phyloP scores from a whole-genome alignment of 2,797 vertebrate species.

The Sylvia borin region DNA sequence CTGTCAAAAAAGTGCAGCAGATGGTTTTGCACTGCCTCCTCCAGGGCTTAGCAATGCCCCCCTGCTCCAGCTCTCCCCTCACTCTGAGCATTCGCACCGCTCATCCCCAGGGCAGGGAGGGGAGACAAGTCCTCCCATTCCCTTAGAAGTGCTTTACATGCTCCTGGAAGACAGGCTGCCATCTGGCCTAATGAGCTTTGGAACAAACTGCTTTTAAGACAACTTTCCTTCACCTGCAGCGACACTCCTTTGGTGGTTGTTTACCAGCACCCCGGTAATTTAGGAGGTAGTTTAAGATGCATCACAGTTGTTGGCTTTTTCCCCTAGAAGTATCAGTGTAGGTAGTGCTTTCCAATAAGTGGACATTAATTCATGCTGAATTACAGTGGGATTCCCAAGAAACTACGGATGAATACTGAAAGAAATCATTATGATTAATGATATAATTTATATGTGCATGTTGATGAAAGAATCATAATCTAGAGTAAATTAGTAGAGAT shows the following conservation, averaged over 20 bases:
- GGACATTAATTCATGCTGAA: slow-evolving; percentile 73
- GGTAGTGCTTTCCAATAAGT: slow-evolving; percentile 52
- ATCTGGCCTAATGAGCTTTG: slow-evolving; percentile 44
- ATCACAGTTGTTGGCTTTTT: not conserved
- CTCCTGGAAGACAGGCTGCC: slow-evolving; percentile 40
- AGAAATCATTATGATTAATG: slow-evolving; percentile 67
- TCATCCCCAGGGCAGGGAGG: not conserved
- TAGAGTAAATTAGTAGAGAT: slow-evolving; percentile 68
- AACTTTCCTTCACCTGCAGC: slow-evolving; percentile 32
- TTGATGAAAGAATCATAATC: slow-evolving; percentile 69
- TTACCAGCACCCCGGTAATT: slow-evolving; percentile 30
- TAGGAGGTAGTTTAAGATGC: slow-evolving; percentile 21
- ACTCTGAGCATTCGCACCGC: accelerated
- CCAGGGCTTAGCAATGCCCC: not conserved
- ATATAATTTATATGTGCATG: slow-evolving; percentile 70
- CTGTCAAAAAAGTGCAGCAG: not conserved
- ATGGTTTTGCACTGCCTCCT: not conserved
- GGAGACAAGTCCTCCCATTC: not conserved
- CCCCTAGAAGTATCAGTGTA: slow-evolving; percentile 25
- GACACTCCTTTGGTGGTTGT: not conserved
- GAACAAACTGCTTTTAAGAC: slow-evolving; percentile 39
- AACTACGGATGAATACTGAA: slow-evolving; percentile 62
- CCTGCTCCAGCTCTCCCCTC: not conserved
- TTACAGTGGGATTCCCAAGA: slow-evolving; percentile 68
- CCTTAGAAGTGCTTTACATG: not conserved